These are phyloP conservation scores for Lepidurus couesii DNA, from an alignment of 1,140 invertebrate genomes.

Conservation along the genomic window DNA sequence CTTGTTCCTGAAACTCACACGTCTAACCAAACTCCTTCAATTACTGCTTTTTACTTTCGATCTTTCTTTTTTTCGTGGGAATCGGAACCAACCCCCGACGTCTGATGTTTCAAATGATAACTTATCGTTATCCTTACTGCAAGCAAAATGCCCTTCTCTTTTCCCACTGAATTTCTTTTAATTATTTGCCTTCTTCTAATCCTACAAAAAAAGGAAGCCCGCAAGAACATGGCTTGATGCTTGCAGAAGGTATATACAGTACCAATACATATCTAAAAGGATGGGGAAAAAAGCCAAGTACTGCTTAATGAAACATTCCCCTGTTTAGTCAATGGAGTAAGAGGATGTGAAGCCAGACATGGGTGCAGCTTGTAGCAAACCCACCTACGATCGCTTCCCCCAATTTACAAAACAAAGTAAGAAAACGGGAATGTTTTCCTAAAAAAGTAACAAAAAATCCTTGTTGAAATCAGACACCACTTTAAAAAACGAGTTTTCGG, in stretches of 20 bases:
- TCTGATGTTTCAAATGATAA: not conserved
- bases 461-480: not conserved
- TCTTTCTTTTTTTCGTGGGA: not conserved
- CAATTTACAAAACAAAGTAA: not conserved
- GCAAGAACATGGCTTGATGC: too few species aligned
- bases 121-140: too few species aligned
- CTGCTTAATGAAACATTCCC: not conserved
- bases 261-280: not conserved
- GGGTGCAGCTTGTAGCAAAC: constrained; percentile 18
- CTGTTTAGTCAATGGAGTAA: not conserved
- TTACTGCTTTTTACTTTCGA: not conserved
- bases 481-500: constrained; percentile 11
- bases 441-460: not conserved
- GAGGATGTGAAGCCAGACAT: constrained; percentile 11
- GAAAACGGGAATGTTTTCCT: not conserved
- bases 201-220: too few species aligned
- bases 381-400: not conserved
- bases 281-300: not conserved
- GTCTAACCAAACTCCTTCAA: not conserved
- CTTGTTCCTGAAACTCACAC: constrained; percentile 5
- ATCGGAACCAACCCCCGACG: not conserved
- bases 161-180: too few species aligned
- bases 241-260: too few species aligned
- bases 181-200: too few species aligned
- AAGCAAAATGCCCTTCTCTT: too few species aligned